phyloP scores from a whole-genome alignment of 1,140 invertebrate genomes.

The Diploscapter pachys region DNA sequence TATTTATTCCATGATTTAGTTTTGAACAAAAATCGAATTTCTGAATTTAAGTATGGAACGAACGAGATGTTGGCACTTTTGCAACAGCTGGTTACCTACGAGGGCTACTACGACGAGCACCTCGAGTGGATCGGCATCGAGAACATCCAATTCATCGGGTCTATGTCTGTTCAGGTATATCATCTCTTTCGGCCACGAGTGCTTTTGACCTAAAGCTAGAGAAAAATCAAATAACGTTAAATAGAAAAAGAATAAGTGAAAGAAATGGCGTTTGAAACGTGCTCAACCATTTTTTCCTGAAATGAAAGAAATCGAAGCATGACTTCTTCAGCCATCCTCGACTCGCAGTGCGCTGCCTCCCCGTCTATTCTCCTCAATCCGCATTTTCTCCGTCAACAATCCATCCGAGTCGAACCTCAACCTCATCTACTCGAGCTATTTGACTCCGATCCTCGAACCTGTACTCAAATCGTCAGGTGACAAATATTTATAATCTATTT shows the following conservation, averaged over 20 bases:
- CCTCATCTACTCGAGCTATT: conserved; percentile 63
- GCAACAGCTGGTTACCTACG: conserved; percentile 71
- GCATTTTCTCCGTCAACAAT: conserved; percentile 37
- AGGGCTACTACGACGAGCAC: conserved; percentile 73
- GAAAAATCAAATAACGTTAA: too few relatives aligned
- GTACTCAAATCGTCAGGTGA: too few relatives aligned
- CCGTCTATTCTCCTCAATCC: conserved; percentile 19
- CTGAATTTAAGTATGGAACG: conserved; percentile 69
- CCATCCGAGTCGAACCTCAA: conserved; percentile 34
- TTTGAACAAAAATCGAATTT: background rate
- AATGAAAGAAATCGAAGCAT: too few relatives aligned
- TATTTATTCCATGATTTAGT: background rate
- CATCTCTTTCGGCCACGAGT: too few relatives aligned
- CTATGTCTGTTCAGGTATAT: conserved; percentile 1
- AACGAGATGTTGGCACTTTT: conserved; percentile 75
- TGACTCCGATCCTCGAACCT: conserved; percentile 62
- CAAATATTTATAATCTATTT: too few relatives aligned
- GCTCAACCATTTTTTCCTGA: too few relatives aligned
- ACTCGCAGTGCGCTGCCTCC: background rate
- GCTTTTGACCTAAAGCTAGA: too few relatives aligned
- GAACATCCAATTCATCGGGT: conserved; percentile 66
- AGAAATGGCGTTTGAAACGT: too few relatives aligned
- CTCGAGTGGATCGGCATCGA: conserved; percentile 76
- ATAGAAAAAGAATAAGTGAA: too few relatives aligned
- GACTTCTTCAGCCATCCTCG: too few relatives aligned